Evolutionary conservation across 2,113 vertebrate species (phyloP), one percentile per base, ranked within the genome.

Genomic region (Rana temporaria): DNA sequence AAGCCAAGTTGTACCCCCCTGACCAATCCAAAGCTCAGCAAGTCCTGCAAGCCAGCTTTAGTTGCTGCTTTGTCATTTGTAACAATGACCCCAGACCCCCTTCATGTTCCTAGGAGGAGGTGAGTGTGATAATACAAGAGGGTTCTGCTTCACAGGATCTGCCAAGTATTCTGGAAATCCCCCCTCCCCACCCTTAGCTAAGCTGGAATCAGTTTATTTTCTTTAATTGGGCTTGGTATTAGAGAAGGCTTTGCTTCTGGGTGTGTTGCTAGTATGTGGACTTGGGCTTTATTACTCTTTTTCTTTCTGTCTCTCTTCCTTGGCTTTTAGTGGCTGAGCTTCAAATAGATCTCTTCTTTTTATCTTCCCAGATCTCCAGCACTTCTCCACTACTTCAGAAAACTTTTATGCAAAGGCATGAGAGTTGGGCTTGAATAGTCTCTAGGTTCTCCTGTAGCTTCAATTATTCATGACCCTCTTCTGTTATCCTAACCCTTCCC

Each of bases 81-180:
- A 80, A 20, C 76, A 81, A 85, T 82, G 80, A 84, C 62, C 78
- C 42, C 86, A 85, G 52, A 86, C 64, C 84, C 64, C 84, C 76
- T 78, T 79, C 72, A 55, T 83, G 48, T 80, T 63, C 68, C 81
- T 68, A 30, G 78, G 59, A 67, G 65, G 66, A 72, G 67, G 69
- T n/a, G n/a, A 57, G 82, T 66, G 38, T 52, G 60, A 53, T 38
- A 63, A 32, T 70, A 65, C 11, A 38, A 19, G n/a, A 34, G 65
- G 74, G 82, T 78, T 77, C 66, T 71, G 75, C 75, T 76, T 84
- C 69, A 78, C 34, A 71, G n/a, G 81, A 84, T 18, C 24, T 73
- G 18, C 11, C 20, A 56, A 71, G 48, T 19, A 19, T 70, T 20
- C 19, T 69, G 15, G 8, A 73, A 79, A 79, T 38, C 77, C 42